Evolutionary conservation across 2,888 invertebrate species (phyloP).

Genomic region (Cheilosia soror): DNA sequence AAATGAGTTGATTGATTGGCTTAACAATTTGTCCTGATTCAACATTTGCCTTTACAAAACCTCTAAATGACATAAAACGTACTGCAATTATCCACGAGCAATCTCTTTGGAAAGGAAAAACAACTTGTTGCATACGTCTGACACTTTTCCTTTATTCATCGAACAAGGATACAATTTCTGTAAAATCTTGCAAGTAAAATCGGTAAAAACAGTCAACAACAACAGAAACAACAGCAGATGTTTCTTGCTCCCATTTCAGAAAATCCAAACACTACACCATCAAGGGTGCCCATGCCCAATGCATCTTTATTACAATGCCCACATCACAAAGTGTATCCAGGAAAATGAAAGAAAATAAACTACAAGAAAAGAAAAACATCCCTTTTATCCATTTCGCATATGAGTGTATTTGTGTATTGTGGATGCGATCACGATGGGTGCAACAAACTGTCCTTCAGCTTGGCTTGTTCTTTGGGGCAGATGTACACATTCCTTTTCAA

Average conservation of each 20-base stretch:
- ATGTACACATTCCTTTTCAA: constrained; percentile 64
- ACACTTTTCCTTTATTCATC: neutral
- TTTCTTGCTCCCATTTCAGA: constrained; percentile 46
- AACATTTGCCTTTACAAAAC: constrained; percentile 6
- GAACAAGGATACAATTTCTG: constrained; percentile 4
- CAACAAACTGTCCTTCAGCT: constrained; percentile 33
- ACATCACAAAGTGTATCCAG: constrained; percentile 24
- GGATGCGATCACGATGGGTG: constrained; percentile 29
- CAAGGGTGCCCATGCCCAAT: constrained; percentile 62
- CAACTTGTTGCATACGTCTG: constrained; percentile 47
- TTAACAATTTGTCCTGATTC: too few species aligned
- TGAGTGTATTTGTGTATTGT: constrained; percentile 1
- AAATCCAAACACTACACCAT: constrained; percentile 11
- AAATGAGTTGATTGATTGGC: too few species aligned
- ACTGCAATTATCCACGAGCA: constrained; percentile 20
- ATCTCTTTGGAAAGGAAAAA: neutral
- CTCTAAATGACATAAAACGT: neutral
- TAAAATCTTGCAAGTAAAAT: constrained; percentile 7
- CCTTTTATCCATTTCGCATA: constrained; percentile 16
- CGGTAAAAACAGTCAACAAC: constrained; percentile 36
- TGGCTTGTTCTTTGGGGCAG: constrained; percentile 62
- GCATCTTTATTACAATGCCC: constrained; percentile 48
- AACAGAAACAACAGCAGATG: constrained; percentile 47
- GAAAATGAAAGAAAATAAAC: constrained; percentile 46
- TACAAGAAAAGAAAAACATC: constrained; percentile 42